Evolutionary conservation across 92 coral and sea anemone genomes (phyloP).

Genomic region (Pocillopora meandrina): DNA sequence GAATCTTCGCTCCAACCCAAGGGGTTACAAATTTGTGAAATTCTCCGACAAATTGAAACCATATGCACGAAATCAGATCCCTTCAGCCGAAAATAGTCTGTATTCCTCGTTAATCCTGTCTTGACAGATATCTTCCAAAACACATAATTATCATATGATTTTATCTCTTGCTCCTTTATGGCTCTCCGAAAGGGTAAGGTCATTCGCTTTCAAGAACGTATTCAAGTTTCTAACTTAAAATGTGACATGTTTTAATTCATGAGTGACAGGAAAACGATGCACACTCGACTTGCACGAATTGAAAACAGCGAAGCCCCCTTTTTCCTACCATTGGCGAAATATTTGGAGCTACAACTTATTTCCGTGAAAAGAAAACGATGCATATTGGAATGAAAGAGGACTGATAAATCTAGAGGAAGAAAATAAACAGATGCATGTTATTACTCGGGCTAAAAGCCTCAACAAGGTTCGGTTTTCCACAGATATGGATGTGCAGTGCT

Average conservation of each 20-base stretch:
- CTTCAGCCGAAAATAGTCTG: slow-evolving; percentile 7
- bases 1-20: not conserved
- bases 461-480: not conserved
- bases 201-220: not conserved
- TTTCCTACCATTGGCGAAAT: not conserved
- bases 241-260: not conserved
- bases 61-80: slow-evolving; percentile 16
- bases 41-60: slow-evolving; percentile 23
- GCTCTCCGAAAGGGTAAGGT: slow-evolving; percentile 15
- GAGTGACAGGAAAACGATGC: too few species aligned
- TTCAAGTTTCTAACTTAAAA: not conserved
- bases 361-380: not conserved
- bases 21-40: slow-evolving; percentile 29
- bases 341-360: not conserved
- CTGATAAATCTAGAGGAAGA: not conserved
- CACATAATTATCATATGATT: slow-evolving; percentile 5
- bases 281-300: too few species aligned
- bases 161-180: slow-evolving; percentile 17
- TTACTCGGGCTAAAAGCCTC: not conserved
- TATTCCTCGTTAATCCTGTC: slow-evolving; percentile 10
- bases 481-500: not conserved
- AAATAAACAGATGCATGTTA: not conserved
- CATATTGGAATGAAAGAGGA: not conserved
- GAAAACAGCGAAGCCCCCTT: too few species aligned
- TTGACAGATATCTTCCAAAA: slow-evolving; percentile 21